Evolutionary conservation across 1,140 invertebrate genomes (phyloP), one percentile per base, ranked within the genome.

Genomic region (Phthorimaea operculella): DNA sequence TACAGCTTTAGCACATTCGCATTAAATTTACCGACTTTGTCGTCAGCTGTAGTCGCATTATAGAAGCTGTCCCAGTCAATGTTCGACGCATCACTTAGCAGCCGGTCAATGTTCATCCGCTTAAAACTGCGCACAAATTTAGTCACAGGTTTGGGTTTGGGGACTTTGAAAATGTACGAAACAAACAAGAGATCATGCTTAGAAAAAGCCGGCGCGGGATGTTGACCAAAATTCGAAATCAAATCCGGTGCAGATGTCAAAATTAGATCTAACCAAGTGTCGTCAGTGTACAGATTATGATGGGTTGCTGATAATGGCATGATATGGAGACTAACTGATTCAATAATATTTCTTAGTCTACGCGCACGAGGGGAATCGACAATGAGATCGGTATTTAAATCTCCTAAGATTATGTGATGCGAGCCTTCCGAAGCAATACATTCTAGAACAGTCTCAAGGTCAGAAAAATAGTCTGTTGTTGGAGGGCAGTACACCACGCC

Each of bases 251-350:
- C 33, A 44, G 34, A 52, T 28, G 42, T 17, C 17, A 62, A n/a
- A 10, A 52, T 58, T 6, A 58, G 42, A 33, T 58, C 56, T 44
- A 62, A 36, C 57, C 53, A 62, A 3, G 50, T 52, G 47, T 62
- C 57, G 15, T 53, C 18, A 15, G 15, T 14, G 12, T 21, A n/a
- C 44, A 34, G 11, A 28, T 57, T 59, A 17, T 57, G 47, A 33
- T 48, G 55, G 48, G 54, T 59, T 4, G 57, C 21, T 21, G 45
- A 33, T 11, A 63, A 34, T 21, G 54, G 39, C 12, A 62, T 10
- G 14, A 59, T 21, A 10, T 55, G 53, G 15, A 60, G 17, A 17
- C 45, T 39, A n/a, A n/a, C n/a, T n/a, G n/a, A n/a, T n/a, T n/a
- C n/a, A n/a, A n/a, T n/a, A n/a, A n/a, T n/a, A n/a, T n/a, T n/a